These are phyloP conservation scores for Erpetoichthys calabaricus DNA, from an alignment of 2,797 vertebrate genomes.

Conservation along the genomic window DNA sequence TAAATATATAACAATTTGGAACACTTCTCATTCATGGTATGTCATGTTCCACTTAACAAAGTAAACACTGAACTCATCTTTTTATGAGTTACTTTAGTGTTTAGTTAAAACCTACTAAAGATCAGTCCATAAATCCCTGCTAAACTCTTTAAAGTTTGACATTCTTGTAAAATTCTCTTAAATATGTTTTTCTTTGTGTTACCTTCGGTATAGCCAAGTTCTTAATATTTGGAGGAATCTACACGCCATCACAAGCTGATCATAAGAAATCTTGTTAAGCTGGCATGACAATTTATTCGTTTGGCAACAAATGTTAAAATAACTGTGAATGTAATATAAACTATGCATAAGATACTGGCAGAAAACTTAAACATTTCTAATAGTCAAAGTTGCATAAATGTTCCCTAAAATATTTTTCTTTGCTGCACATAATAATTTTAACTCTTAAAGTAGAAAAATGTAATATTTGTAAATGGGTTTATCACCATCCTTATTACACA, in stretches of 20 bases:
- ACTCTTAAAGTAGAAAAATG: too few species aligned
- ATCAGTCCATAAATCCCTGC: constrained; percentile 14
- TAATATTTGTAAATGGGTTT: too few species aligned
- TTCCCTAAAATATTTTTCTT: constrained; percentile 22
- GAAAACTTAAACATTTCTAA: constrained; percentile 10
- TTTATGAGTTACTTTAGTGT: too few species aligned
- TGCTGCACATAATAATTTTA: too few species aligned
- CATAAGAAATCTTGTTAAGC: constrained; percentile 10
- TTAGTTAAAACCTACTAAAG: constrained; percentile 1
- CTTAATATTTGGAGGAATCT: constrained; percentile 21
- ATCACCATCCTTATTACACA: too few species aligned
- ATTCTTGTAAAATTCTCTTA: constrained; percentile 11
- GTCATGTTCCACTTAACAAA: too few species aligned
- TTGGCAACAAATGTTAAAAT: constrained; percentile 16
- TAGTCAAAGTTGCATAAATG: constrained; percentile 34
- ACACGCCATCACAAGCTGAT: constrained; percentile 12
- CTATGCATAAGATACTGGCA: constrained; percentile 27
- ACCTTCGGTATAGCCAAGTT: constrained; percentile 11
- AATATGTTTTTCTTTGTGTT: constrained; percentile 15
- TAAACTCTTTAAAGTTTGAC: constrained; percentile 9
- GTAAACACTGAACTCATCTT: too few species aligned
- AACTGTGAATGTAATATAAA: constrained; percentile 20
- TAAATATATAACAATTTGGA: too few species aligned
- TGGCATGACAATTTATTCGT: constrained; percentile 18
- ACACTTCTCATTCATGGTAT: too few species aligned